Evolutionary conservation across 2,888 invertebrate genomes (phyloP).

Genomic region (Limulus polyphemus): DNA sequence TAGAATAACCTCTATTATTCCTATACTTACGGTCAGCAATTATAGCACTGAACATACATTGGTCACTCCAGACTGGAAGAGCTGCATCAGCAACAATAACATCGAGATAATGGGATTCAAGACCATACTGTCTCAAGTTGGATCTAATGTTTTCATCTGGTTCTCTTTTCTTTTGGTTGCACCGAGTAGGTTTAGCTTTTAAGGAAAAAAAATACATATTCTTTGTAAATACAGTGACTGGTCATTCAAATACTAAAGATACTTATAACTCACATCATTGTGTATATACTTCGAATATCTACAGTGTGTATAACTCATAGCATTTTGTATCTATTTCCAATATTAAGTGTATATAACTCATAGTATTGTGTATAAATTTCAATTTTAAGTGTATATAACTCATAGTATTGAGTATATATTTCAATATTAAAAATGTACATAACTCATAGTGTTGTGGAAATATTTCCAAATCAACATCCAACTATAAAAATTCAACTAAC

Average conservation of each 20-base stretch:
- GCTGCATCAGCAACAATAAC: conserved; percentile 87
- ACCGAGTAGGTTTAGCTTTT: conserved; percentile 39
- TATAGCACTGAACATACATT: conserved; percentile 67
- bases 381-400: too few relatives aligned
- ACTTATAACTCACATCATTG: background rate
- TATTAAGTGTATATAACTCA: too few relatives aligned
- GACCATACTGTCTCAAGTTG: conserved; percentile 79
- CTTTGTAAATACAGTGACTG: background rate
- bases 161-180: conserved; percentile 42
- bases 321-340: too few relatives aligned
- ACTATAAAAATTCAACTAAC: too few relatives aligned
- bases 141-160: conserved; percentile 70
- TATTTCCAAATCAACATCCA: too few relatives aligned
- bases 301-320: too few relatives aligned
- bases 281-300: too few relatives aligned
- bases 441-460: too few relatives aligned
- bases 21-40: conserved; percentile 76
- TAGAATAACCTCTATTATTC: too few relatives aligned
- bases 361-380: too few relatives aligned
- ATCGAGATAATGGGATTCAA: conserved; percentile 62
- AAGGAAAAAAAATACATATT: background rate
- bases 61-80: conserved; percentile 58
- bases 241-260: background rate
- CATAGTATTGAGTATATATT: too few relatives aligned
- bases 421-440: too few relatives aligned